phyloP scores from a whole-genome alignment of 2,113 vertebrate species.

The Clarias macrocephalus region DNA sequence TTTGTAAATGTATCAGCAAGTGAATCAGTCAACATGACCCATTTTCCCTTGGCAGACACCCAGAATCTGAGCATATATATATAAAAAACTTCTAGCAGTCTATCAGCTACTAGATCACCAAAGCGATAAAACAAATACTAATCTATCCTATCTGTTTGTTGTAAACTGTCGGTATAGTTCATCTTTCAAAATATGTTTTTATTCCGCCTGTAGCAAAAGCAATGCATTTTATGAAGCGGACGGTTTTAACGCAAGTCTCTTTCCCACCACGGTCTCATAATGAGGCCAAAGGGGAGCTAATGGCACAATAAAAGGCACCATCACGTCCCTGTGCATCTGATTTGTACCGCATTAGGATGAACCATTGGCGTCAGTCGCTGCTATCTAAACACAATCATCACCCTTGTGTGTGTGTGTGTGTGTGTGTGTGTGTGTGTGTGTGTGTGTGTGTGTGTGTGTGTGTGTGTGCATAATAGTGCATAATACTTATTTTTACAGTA shows the following conservation, averaged over 20 bases:
- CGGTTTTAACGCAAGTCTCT: conserved; percentile 55
- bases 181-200: neutral
- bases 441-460: conserved; percentile 35
- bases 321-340: conserved; percentile 68
- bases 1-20: neutral
- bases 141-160: neutral
- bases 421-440: conserved; percentile 29
- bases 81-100: neutral
- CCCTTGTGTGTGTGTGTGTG: conserved; percentile 49
- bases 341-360: conserved; percentile 71
- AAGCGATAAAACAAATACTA: neutral
- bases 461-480: conserved; percentile 20
- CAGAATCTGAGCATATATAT: neutral
- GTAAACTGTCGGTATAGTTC: neutral
- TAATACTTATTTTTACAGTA: conserved; percentile 14
- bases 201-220: conserved; percentile 12
- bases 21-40: neutral
- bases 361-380: conserved; percentile 65
- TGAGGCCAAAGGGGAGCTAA: conserved; percentile 67
- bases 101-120: neutral
- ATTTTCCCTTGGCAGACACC: neutral
- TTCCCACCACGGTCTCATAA: conserved; percentile 59
- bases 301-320: conserved; percentile 73
- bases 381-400: conserved; percentile 65
- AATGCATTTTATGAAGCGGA: conserved; percentile 3